Conservation (phyloP, 2,113 vertebrate genomes). For the Procapra przewalskii region DNA sequence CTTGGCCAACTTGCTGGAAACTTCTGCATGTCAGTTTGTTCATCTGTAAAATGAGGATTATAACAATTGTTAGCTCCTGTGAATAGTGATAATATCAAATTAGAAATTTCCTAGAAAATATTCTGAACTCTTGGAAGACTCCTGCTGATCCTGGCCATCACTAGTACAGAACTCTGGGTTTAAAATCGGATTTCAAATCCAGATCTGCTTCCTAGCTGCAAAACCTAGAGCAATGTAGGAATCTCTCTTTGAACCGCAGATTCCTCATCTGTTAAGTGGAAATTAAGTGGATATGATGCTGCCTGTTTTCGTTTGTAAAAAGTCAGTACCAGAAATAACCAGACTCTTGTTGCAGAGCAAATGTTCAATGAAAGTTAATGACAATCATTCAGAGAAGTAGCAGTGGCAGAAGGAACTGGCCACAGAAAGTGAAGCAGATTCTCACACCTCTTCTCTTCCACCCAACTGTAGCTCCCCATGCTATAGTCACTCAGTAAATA, state of each 20-base stretch:
- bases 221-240: background rate
- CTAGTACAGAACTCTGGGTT: background rate
- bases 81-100: background rate
- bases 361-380: background rate
- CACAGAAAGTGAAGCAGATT: background rate
- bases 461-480: background rate
- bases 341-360: background rate
- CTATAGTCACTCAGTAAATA: background rate
- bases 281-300: background rate
- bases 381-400: background rate
- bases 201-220: background rate
- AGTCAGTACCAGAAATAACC: background rate
- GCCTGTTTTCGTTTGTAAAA: background rate
- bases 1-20: background rate
- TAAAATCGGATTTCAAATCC: background rate
- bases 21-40: background rate
- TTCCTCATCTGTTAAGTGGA: background rate
- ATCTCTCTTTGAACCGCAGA: background rate
- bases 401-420: background rate
- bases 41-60: background rate
- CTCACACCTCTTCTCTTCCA: background rate
- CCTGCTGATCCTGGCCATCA: background rate
- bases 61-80: background rate
- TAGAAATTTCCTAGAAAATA: slow-evolving; percentile 3
- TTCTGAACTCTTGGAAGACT: background rate